These are phyloP conservation scores for Mixornis gularis DNA, from an alignment of 2,113 vertebrate species.

Conservation along the genomic window DNA sequence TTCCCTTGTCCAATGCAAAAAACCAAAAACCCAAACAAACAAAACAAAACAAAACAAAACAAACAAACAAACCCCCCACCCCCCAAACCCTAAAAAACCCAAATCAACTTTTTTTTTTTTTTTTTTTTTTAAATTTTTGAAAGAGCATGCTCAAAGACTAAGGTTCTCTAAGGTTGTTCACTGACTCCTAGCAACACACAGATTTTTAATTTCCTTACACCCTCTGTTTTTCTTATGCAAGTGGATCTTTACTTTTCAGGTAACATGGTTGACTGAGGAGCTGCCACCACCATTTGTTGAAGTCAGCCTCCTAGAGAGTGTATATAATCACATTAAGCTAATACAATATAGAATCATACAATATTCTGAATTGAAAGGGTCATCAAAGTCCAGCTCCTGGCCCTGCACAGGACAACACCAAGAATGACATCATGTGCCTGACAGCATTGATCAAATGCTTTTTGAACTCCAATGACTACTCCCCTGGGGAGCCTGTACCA, in stretches of 20 bases:
- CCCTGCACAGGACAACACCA: background rate
- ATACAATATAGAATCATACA: background rate
- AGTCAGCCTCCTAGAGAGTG: background rate
- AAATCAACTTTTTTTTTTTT: background rate
- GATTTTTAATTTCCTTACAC: background rate
- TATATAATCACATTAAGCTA: background rate
- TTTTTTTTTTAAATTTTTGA: background rate
- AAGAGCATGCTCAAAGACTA: background rate
- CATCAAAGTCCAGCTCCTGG: accelerated
- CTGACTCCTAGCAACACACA: background rate
- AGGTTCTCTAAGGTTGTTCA: background rate
- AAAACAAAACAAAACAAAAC: too few relatives aligned
- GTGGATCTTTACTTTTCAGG: background rate
- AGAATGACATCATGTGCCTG: background rate
- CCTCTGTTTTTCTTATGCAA: background rate
- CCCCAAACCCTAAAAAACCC: too few relatives aligned
- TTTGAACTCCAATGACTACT: background rate
- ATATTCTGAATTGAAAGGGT: background rate
- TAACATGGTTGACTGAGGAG: background rate
- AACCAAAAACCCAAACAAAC: background rate
- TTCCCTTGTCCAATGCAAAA: background rate
- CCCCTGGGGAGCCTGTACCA: background rate
- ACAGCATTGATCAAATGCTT: background rate
- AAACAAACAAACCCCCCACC: too few relatives aligned
- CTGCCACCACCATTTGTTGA: background rate